These are phyloP conservation scores for Corythaeola cristata DNA, from an alignment of 2,113 vertebrate species.

Conservation along the genomic window DNA sequence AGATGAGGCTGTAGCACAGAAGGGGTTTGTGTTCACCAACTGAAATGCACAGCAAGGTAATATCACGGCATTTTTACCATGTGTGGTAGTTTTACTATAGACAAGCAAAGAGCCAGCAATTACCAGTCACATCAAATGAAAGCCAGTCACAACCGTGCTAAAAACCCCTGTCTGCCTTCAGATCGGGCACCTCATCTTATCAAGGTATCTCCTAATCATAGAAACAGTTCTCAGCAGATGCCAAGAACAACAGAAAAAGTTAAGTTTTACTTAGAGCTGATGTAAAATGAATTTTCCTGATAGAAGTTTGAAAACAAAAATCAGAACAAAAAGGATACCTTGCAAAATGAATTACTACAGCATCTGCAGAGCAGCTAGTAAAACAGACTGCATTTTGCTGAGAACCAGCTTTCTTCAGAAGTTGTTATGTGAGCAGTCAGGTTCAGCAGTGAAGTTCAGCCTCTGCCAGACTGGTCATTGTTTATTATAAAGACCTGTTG, in stretches of 20 bases:
- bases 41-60: not conserved
- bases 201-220: not conserved
- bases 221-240: not conserved
- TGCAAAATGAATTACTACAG: not conserved
- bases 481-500: not conserved
- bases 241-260: not conserved
- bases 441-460: not conserved
- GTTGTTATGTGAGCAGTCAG: not conserved
- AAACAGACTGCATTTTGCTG: not conserved
- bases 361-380: not conserved
- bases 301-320: not conserved
- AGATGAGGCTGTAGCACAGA: not conserved
- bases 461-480: not conserved
- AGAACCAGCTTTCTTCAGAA: not conserved
- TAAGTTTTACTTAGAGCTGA: not conserved
- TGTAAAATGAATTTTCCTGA: not conserved
- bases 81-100: not conserved
- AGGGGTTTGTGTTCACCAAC: not conserved
- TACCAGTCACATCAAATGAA: not conserved
- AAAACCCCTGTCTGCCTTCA: not conserved
- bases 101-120: not conserved
- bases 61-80: not conserved
- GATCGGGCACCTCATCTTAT: not conserved
- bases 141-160: not conserved
- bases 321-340: not conserved